Evolutionary conservation across 2,113 vertebrate genomes (phyloP), one percentile per base, ranked within the genome.

Genomic region (Strigops habroptila): DNA sequence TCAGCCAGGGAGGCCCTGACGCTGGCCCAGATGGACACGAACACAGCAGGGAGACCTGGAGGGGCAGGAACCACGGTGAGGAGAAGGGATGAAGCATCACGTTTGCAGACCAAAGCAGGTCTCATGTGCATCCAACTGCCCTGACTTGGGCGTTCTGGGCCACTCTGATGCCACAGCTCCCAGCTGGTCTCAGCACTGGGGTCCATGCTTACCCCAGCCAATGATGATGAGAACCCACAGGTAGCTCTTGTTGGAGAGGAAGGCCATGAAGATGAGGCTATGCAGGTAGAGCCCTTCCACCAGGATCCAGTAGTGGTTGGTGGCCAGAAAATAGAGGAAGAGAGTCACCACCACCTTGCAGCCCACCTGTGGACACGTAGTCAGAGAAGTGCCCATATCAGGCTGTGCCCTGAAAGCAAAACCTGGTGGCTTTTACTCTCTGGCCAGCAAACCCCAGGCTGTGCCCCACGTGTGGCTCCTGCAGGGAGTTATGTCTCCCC

Each of bases 261-360:
- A 99, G 90, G 99, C 99, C 98, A 99, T 99, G 97, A 99, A 99
- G 97, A 99, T 99, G 74, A 99, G 98, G 90, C 99, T 99, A 82
- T 99, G 99, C 48, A 99, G 97, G 95, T 99, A 99, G 82, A 99
- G 96, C 7, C 99, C 99, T 97, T 99, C 99, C 94, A 99, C 99
- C 91, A 99, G 97, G 90, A 99, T 99, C 99, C 99, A 99, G 95
- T 98, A 99, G 95, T 99, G 98, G 96, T 99, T 99, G 83, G 99
- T 99, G 30, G 99, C 99, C 97, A 99, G 97, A 84, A 99, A 99
- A 88, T 99, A 99, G 44, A 99, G 98, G 97, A 99, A 99, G 57
- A 99, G 92, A 7, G 98, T 99, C 63, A 99, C 99, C 15, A 96
- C 98, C 35, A 98, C 96, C 97, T 99, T 99, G 97, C 99, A 99